Evolutionary conservation across 1,140 invertebrate genomes (phyloP), one percentile per base, ranked within the genome.

Genomic region (Drosophila setifemur): DNA sequence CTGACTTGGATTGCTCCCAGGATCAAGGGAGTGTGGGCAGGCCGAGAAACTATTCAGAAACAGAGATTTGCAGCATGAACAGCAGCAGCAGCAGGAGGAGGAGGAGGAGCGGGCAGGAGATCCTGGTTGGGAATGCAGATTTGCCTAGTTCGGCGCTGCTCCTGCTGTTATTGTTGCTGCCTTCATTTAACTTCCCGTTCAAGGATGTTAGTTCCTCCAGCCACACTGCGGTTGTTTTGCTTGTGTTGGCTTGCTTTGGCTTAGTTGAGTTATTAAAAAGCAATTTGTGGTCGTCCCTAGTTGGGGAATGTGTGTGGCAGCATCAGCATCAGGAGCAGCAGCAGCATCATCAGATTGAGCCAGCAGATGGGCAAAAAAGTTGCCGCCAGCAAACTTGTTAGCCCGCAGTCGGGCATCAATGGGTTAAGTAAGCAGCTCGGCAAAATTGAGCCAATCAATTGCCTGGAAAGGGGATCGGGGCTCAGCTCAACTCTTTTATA

Each of bases 211-310:
- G 43, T 47, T 39, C 66, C 53, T 66, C 28, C 52, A 72, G 73
- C 67, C 61, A 50, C 52, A 58, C 37, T 57, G 57, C 21, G 57
- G 52, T 61, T 61, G 49, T 53, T 50, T 63, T 72, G 47, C 69
- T 50, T 43, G 58, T 37, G 53, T 53, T 73, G 47, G 55, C 63
- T 73, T 49, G 55, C 63, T 77, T 37, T 85, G 78, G 79, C 79
- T 83, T 85, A 83, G 79, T 83, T 78, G 74, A 83, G 79, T 85
- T 85, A 83, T 83, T 83, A 85, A 83, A 83, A 83, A 83, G 79
- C 79, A 83, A 83, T 83, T 83, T 83, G 79, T 61, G 79, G 79
- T 57, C 63, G 73, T 83, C 77, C 40, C 31, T 43, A 44, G 52
- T 70, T 48, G 44, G 57, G 69, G 68, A 29, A 58, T 66, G 54